phyloP scores from a whole-genome alignment of 2,888 invertebrate species.

The Pyrrhia umbra region DNA sequence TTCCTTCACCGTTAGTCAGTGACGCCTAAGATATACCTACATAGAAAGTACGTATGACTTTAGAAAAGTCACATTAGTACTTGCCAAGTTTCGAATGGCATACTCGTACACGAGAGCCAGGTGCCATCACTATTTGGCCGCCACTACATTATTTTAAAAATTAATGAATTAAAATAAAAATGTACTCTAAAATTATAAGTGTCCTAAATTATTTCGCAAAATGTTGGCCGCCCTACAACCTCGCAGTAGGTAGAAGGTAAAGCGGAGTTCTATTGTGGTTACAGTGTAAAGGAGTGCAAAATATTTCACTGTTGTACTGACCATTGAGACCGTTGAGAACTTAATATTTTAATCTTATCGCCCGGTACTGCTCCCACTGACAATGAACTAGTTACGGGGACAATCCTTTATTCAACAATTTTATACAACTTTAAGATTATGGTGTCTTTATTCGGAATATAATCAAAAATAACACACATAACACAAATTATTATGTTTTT shows the following conservation, averaged over 20 bases:
- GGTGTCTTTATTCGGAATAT: constrained; percentile 12
- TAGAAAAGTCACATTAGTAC: too few species aligned
- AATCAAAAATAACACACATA: neutral
- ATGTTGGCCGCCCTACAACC: constrained; percentile 36
- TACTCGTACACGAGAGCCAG: too few species aligned
- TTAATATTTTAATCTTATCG: constrained; percentile 76
- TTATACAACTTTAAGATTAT: constrained; percentile 32
- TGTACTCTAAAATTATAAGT: neutral
- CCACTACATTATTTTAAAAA: too few species aligned
- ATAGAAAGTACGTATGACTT: too few species aligned
- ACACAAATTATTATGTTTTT: neutral
- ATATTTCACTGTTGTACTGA: constrained; percentile 73
- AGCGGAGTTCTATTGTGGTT: constrained; percentile 71
- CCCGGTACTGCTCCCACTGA: constrained; percentile 48
- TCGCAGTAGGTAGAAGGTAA: constrained; percentile 61
- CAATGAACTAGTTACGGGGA: constrained; percentile 58
- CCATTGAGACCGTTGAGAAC: constrained; percentile 71
- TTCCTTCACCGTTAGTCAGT: too few species aligned
- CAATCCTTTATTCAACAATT: constrained; percentile 48
- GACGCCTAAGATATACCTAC: too few species aligned
- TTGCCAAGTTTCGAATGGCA: too few species aligned
- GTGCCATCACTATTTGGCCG: too few species aligned
- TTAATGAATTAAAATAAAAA: neutral
- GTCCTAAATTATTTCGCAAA: neutral
- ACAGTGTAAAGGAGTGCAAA: constrained; percentile 73